Conservation (phyloP, 37 sponge, comb jelly and placozoan genomes). For the Crambe crambe region DNA sequence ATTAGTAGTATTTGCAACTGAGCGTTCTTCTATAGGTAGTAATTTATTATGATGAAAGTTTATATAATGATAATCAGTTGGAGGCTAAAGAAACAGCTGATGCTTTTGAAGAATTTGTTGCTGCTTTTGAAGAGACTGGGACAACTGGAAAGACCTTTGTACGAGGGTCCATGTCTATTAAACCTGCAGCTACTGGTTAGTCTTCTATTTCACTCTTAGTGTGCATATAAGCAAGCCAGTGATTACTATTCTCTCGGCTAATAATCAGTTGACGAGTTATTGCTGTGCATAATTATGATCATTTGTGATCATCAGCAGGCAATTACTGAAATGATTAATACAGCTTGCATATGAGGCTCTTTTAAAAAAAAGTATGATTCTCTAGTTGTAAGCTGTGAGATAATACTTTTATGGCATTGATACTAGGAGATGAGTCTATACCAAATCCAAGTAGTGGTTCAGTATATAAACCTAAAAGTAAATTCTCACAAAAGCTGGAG, state of each 20-base stretch:
- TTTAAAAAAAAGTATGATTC: too few relatives aligned
- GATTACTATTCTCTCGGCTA: slow-evolving; percentile 52
- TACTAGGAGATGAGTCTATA: not conserved
- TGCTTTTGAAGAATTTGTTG: slow-evolving; percentile 95
- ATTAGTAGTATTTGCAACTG: not conserved
- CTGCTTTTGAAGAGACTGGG: slow-evolving; percentile 78
- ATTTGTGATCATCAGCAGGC: too few relatives aligned
- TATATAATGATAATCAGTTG: slow-evolving; percentile 22
- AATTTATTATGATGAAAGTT: not conserved
- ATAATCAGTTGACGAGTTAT: slow-evolving; percentile 5
- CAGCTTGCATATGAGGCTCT: not conserved
- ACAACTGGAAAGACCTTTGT: slow-evolving; percentile 88
- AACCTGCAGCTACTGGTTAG: slow-evolving; percentile 53
- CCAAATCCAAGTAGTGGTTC: slow-evolving; percentile 30
- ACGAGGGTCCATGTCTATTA: slow-evolving; percentile 77
- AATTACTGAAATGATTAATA: slow-evolving; percentile 20
- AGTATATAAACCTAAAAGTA: slow-evolving; percentile 59
- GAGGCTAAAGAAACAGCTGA: slow-evolving; percentile 74
- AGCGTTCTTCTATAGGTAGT: too few relatives aligned
- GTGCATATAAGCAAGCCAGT: not conserved
- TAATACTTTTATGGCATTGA: too few relatives aligned
- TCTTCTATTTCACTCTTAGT: not conserved
- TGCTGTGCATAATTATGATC: slow-evolving; percentile 3
- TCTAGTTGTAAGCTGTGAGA: too few relatives aligned
- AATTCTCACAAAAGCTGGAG: slow-evolving; percentile 24